Evolutionary conservation across 2,797 vertebrate genomes (phyloP), one percentile per base, ranked within the genome.

Genomic region (Synaphobranchus kaupii): DNA sequence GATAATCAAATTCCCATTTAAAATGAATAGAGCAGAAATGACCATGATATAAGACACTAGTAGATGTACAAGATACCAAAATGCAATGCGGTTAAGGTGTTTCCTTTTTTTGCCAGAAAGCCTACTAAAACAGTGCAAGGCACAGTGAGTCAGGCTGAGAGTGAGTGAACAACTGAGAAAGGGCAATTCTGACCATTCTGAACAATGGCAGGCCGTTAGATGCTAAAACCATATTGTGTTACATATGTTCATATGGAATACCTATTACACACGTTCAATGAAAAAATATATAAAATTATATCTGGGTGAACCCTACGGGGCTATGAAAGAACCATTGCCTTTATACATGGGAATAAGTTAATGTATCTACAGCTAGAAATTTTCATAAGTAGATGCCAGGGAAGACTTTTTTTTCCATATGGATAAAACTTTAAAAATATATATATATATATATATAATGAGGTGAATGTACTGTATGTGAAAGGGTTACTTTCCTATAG

Each of bases 191-290:
- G 66, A 85, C 66, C 85, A 83, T 48, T 47, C 63, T 85, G 54
- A 86, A 71, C 82, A 76, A 86, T 34, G 50, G 73, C 85, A 54
- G 60, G 85, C 86, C 76, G 83, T 66, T 90, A 86, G 89, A 90
- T 90, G 87, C 88, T 89, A 84, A 90, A 88, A 88, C 88, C 88
- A 89, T 87, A 89, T 88, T 90, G 88, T 84, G 89, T 89, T 87
- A 88, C 88, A 84, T 39, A 39, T 89, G 85, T 50, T 93, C 93
- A 91, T 91, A 92, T 92, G 92, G 92, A 89, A 92, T 93, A 90
- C 83, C 88, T 91, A 93, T 95, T 93, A 93, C 89, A 88, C 93
- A 92, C 87, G 92, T 92, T 93, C 89, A 87, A 86, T 89, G 76
- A 88, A 86, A 80, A 86, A 85, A 85, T n/a, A 86, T 89, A 58